Percentiles rank a stretch among this genome's conserved stretches.
Evolutionary conservation across 2,888 invertebrate genomes (phyloP).

Genomic region (Pecten maximus): DNA sequence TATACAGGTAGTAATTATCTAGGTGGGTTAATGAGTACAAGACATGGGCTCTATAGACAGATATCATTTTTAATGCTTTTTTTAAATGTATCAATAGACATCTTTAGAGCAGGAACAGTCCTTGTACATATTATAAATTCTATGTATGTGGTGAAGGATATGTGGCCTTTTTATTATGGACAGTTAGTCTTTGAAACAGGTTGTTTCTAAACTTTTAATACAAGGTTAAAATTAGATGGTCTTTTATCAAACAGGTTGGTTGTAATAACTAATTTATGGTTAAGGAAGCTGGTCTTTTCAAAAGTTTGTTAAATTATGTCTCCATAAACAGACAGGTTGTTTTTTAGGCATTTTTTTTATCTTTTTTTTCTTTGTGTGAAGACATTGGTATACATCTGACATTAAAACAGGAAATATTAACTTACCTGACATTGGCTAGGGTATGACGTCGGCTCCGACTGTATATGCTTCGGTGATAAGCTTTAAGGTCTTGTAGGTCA

Average conservation of each 20-base stretch:
- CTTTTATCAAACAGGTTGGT: background rate
- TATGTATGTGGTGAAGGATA: background rate
- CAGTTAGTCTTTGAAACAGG: too few relatives aligned
- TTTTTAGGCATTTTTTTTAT: background rate
- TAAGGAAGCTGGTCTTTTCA: background rate
- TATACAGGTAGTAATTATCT: background rate
- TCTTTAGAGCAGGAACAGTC: too few relatives aligned
- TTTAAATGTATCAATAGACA: too few relatives aligned
- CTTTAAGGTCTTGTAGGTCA: background rate
- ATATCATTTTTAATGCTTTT: too few relatives aligned
- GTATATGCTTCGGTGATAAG: background rate
- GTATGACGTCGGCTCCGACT: background rate
- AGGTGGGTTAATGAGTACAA: too few relatives aligned
- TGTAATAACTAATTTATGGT: background rate
- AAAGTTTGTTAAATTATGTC: background rate
- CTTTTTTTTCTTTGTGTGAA: too few relatives aligned
- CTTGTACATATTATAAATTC: too few relatives aligned
- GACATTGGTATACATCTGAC: background rate
- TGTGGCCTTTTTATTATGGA: background rate
- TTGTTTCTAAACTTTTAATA: background rate
- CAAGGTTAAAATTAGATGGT: background rate
- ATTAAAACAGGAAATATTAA: background rate
- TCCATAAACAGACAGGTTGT: background rate
- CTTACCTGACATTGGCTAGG: constrained; percentile 4
- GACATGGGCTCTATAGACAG: too few relatives aligned